phyloP scores from a whole-genome alignment of 92 coral and sea anemone genomes.

The Palythoa caribaeorum region DNA sequence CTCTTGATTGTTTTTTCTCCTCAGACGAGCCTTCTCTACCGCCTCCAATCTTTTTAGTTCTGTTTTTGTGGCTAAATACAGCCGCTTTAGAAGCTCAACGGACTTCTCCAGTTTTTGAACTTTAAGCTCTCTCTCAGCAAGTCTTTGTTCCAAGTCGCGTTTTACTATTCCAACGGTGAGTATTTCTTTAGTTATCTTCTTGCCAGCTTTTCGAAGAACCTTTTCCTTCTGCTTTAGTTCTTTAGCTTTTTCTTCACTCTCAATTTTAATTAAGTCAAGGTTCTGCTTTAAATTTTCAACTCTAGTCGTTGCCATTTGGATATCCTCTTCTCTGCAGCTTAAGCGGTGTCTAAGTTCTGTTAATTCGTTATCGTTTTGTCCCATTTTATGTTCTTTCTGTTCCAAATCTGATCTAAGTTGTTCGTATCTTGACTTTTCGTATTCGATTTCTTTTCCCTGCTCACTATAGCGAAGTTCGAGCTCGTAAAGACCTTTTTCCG shows the following conservation, averaged over 20 bases:
- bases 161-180: constrained; percentile 46
- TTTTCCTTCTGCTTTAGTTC: constrained; percentile 39
- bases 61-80: constrained; percentile 70
- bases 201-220: constrained; percentile 43
- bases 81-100: constrained; percentile 65
- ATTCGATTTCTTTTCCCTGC: constrained; percentile 37
- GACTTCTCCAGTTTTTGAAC: constrained; percentile 62
- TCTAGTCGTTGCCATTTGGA: constrained; percentile 46
- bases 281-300: constrained; percentile 38
- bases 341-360: constrained; percentile 19
- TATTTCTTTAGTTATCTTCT: constrained; percentile 29
- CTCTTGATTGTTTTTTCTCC: constrained; percentile 42
- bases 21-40: constrained; percentile 57
- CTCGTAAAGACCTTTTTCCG: constrained; percentile 12
- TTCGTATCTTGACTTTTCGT: constrained; percentile 31
- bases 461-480: constrained; percentile 19
- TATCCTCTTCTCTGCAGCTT: constrained; percentile 35
- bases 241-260: constrained; percentile 40
- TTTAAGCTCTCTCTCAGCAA: constrained; percentile 66
- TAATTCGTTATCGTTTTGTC: constrained; percentile 54
- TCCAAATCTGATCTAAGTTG: constrained; percentile 41
- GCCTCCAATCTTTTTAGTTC: constrained; percentile 78
- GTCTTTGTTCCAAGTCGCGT: constrained; percentile 43
- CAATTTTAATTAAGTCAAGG: constrained; percentile 25
- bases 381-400: constrained; percentile 68